Percentiles rank a stretch among this genome's conserved stretches.
Evolutionary conservation across 2,797 vertebrate species (phyloP).

Genomic region (Psittacula echo): DNA sequence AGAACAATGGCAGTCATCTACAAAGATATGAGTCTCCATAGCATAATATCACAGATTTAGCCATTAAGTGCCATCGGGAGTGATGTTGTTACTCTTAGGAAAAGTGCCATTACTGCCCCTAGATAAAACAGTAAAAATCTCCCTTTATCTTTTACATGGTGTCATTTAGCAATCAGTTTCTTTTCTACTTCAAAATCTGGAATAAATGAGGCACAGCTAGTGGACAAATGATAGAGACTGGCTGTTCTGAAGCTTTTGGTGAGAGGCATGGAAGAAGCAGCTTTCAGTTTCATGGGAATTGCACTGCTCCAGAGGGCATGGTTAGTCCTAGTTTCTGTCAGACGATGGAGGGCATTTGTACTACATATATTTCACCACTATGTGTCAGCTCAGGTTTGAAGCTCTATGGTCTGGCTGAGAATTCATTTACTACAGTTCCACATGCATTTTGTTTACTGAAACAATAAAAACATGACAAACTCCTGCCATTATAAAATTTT

Average conservation of each 20-base stretch:
- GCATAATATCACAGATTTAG: slow-evolving; percentile 30
- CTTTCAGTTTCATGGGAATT: background rate
- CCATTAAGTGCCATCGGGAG: background rate
- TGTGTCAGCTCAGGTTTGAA: background rate
- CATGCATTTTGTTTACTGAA: background rate
- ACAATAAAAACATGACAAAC: background rate
- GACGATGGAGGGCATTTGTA: background rate
- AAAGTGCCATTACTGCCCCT: background rate
- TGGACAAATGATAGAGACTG: background rate
- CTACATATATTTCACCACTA: background rate
- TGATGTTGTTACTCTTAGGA: background rate
- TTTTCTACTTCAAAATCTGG: slow-evolving; percentile 35
- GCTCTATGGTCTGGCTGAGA: background rate
- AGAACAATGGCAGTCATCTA: slow-evolving; percentile 14
- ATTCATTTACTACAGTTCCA: background rate
- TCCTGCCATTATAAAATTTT: slow-evolving; percentile 4
- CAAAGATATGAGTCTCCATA: background rate
- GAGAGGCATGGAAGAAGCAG: background rate
- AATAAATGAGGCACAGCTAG: slow-evolving; percentile 28
- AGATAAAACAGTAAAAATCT: slow-evolving; percentile 38
- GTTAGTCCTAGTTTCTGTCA: background rate
- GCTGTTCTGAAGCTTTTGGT: background rate
- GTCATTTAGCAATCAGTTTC: slow-evolving; percentile 51
- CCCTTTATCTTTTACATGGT: slow-evolving; percentile 18
- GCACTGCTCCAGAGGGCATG: background rate